phyloP scores from a whole-genome alignment of 1,140 invertebrate species.

The Sycobia sp. region DNA sequence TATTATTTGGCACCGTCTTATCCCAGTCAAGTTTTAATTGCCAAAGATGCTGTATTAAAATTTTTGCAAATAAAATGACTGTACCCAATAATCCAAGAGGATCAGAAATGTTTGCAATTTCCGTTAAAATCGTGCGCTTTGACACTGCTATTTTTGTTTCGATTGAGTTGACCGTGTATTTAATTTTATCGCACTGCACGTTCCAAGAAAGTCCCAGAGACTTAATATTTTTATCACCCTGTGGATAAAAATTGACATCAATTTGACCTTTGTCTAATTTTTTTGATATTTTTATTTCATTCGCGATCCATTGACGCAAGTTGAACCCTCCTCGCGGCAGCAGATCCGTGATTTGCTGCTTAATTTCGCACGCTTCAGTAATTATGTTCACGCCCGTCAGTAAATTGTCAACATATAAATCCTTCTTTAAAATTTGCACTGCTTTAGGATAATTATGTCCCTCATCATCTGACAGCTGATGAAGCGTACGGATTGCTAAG shows the following conservation, averaged over 20 bases:
- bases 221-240: neutral
- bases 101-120: too few relatives aligned
- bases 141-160: neutral
- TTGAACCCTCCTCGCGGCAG: slow-evolving; percentile 13
- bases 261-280: neutral
- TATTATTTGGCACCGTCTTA: too few relatives aligned
- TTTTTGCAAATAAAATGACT: too few relatives aligned
- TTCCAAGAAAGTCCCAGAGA: neutral
- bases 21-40: too few relatives aligned
- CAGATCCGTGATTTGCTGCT: slow-evolving; percentile 8
- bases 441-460: slow-evolving; percentile 34
- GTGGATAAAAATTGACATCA: too few relatives aligned
- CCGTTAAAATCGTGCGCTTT: neutral
- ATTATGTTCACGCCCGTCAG: slow-evolving; percentile 45
- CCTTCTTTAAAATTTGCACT: too few relatives aligned
- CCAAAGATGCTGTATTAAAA: too few relatives aligned
- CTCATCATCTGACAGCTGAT: slow-evolving; percentile 15
- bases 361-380: too few relatives aligned
- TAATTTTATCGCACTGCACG: neutral
- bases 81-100: neutral
- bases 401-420: slow-evolving; percentile 57
- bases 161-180: neutral
- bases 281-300: slow-evolving; percentile 14
- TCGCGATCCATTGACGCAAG: slow-evolving; percentile 30
- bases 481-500: slow-evolving; percentile 18